Base-by-base conservation (phyloP, 2,888 invertebrate species). In the Uropetala carovei region DNA sequence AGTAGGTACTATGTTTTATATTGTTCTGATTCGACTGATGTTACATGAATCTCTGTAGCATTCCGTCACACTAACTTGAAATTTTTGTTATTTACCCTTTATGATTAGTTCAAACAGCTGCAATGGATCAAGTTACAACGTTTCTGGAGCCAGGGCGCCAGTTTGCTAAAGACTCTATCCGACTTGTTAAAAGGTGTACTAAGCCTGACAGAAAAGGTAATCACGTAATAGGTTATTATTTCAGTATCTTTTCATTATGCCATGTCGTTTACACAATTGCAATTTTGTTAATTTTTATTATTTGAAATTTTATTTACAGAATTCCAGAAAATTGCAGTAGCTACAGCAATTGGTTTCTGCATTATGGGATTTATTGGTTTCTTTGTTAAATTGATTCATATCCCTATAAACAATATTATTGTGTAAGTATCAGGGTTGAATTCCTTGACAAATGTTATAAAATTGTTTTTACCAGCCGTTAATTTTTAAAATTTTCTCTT, bases 321-420 rank as follows among this genome's bases (percentile, higher is more conserved):
- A 96, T 99, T 99, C 96, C 99, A 99, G 95, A 99, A 99, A 96
- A 99, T 99, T 94, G 99, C 99, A 57, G 98, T 99, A 94, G 99
- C 99, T 92, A 99, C 99, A 93, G 99, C 99, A 8, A 99, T 99
- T 94, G 99, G 99, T 92, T 99, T 99, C 96, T 99, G 99, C 95
- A 99, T 99, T 95, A 99, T 99, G 99, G 99, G 99, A 92, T 99
- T 99, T 96, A 99, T 99, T 95, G 99, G 99, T 94, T 99, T 99
- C 96, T 99, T 99, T 94, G 99, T 99, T 68, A 99, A 99, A 96
- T 96, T 99, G 94, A 99, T 99, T 95, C 99, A 99, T 95, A 99
- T 99, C 95, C 99, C 99, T 93, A 99, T 99, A 96, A 99, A 99
- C 96, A 98, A 98, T 95, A 98, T 98, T 95, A 98, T 98, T 95